Conservation (phyloP, 2,797 vertebrate genomes). For the Aerospiza tachiro region DNA sequence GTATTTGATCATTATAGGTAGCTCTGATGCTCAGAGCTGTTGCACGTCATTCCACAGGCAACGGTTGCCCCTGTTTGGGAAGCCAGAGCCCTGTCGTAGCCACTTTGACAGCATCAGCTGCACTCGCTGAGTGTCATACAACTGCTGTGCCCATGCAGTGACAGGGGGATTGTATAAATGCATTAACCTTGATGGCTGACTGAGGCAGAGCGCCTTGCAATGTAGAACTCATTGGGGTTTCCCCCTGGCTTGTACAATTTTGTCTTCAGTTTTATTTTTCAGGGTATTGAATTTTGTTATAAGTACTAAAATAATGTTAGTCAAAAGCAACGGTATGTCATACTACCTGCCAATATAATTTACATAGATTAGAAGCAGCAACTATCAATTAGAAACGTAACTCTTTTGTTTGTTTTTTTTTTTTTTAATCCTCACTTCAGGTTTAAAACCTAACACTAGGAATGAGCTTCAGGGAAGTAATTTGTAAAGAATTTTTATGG, state of each 20-base stretch:
- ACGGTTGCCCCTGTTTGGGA: neutral
- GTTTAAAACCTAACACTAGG: neutral
- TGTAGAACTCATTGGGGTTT: neutral
- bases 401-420: neutral
- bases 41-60: neutral
- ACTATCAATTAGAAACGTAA: neutral
- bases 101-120: neutral
- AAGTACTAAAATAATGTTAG: neutral
- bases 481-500: neutral
- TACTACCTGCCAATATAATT: neutral
- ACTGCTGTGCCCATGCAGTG: neutral
- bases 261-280: neutral
- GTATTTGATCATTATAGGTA: neutral
- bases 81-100: neutral
- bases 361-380: neutral
- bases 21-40: neutral
- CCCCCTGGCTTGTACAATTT: neutral
- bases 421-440: slow-evolving; percentile 9
- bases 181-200: neutral
- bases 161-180: neutral
- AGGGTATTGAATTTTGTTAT: neutral
- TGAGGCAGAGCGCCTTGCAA: neutral
- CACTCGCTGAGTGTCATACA: neutral
- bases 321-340: neutral
- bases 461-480: neutral